Percentiles rank a stretch among this genome's conserved stretches.
These are phyloP conservation scores for Thermophis baileyi DNA, from an alignment of 2,113 vertebrate species.

Conservation along the genomic window DNA sequence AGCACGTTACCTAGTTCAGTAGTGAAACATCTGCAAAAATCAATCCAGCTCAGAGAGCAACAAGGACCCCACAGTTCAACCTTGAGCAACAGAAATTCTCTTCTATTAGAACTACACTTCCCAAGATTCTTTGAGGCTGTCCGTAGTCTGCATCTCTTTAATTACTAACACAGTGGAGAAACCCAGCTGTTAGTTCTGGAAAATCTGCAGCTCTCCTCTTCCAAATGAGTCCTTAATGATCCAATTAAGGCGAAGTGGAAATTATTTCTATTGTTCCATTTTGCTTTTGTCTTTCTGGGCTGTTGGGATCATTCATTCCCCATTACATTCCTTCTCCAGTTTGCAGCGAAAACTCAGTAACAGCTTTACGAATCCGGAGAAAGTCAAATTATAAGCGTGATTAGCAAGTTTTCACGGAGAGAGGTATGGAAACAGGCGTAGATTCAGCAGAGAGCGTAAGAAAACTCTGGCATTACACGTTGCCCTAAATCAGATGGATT, in stretches of 20 bases:
- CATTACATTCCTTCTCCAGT: not conserved
- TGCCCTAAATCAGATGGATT: not conserved
- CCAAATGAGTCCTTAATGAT: not conserved
- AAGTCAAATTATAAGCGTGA: not conserved
- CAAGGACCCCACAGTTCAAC: not conserved
- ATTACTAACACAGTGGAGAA: not conserved
- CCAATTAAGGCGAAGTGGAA: conserved; percentile 7
- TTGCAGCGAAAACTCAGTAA: not conserved
- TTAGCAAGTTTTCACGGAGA: not conserved
- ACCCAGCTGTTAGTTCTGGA: not conserved
- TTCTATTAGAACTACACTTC: not conserved
- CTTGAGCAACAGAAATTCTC: not conserved
- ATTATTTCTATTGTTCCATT: not conserved
- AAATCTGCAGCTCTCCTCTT: not conserved
- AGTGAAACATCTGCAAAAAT: no score
- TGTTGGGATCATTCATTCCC: not conserved
- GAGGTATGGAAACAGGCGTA: not conserved
- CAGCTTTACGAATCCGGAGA: not conserved
- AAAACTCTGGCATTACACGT: not conserved
- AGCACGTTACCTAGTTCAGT: no score
- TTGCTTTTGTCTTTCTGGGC: not conserved
- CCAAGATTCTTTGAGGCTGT: not conserved
- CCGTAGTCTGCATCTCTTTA: not conserved
- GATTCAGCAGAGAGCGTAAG: not conserved
- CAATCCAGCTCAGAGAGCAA: not conserved